Evolutionary conservation across 2,888 invertebrate genomes (phyloP), one percentile per base, ranked within the genome.

Genomic region (Lepeophtheirus nordmannii): DNA sequence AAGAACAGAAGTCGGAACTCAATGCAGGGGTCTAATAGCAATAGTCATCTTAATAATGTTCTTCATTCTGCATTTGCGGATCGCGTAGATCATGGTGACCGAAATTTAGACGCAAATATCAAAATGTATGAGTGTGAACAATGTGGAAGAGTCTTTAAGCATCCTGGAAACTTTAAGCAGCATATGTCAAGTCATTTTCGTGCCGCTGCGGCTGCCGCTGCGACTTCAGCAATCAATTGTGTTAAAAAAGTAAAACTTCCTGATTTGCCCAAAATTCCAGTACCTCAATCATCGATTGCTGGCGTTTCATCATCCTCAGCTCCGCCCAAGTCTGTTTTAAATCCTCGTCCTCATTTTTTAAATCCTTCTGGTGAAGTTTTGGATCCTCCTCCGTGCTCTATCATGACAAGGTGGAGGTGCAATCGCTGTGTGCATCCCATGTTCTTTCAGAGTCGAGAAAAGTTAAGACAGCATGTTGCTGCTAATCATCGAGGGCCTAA

Each of bases 31-130:
- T 37, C 30, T 30, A 57, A 57, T 23, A 17, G 17, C 17, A 63
- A 63, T 37, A 30, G 22, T 10, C 66, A 66, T 41, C 46, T 66
- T 1, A 66, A 30, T 30, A 58, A 38, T 30, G 66, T 66, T 23
- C 66, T 66, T 41, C 66, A 66, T 23, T 60, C 59, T 22, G 66
- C 66, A n/a, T 60, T 66, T 37, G 66, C 66, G 7, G 66, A 66
- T 23, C 39, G 60, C 12, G 60, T 66, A 39, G 66, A 66, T 46
- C 37, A 60, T 23, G 66, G 60, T 10, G 66, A 66, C n/a, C 62
- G 38, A 38, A 17, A 20, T 20, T 7, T n/a, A 12, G 61, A 30
- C 30, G 22, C 56, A 20, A 22, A 63, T n/a, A 46, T 46, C 23
- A 63, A 66, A 40, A 37, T 61, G 37, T 66, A 66, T 23, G 60